These are phyloP conservation scores for Pentalonia nigronervosa DNA, from an alignment of 1,140 invertebrate species.

Conservation along the genomic window DNA sequence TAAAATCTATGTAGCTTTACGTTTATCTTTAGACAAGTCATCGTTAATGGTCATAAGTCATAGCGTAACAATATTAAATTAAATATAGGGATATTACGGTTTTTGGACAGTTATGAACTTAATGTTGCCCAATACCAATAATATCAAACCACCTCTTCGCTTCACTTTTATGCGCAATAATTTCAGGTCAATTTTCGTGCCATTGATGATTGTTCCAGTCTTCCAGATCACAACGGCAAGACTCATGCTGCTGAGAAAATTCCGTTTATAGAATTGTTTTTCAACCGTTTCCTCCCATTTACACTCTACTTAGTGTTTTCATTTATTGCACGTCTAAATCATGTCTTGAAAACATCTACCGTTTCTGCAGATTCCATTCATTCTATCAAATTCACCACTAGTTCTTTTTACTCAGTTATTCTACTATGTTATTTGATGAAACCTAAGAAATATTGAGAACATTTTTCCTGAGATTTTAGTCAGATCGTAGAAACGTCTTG, in stretches of 20 bases:
- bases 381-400: background rate
- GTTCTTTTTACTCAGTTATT: background rate
- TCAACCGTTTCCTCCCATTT: background rate
- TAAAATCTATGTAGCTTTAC: too few relatives aligned
- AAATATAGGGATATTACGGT: background rate
- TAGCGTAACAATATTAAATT: background rate
- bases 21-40: background rate
- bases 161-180: background rate
- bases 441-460: background rate
- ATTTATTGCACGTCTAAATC: background rate
- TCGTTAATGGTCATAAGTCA: background rate
- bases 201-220: background rate
- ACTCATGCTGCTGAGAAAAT: background rate
- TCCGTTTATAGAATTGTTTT: background rate
- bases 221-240: background rate
- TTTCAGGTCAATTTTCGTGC: background rate
- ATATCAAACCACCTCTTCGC: background rate
- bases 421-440: background rate
- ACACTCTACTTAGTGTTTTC: background rate
- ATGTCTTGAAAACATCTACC: background rate
- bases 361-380: background rate
- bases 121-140: background rate
- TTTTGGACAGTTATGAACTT: background rate
- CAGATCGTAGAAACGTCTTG: too few relatives aligned
- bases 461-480: background rate